Base-by-base conservation (phyloP, 2,113 vertebrate genomes). In the Chrysochloris asiatica region DNA sequence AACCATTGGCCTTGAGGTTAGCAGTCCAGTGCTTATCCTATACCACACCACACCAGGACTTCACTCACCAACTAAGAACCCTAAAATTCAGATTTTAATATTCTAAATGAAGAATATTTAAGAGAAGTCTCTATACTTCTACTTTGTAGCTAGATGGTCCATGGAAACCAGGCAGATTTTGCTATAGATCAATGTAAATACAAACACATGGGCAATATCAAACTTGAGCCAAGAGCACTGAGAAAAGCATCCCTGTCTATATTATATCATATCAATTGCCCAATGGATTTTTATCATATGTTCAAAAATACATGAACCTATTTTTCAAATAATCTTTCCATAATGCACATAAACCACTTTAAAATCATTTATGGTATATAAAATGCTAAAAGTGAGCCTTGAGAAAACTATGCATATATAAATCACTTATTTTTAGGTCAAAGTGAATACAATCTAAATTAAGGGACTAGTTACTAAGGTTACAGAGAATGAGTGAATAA, bases 381-480 rank as follows among this genome's bases (percentile, higher is more conserved):
- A 6, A 87, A 79, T 86, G 92, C 33, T 92, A 86, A 92, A 95
- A 86, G 65, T 80, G 83, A 95, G 69, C 38, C 52, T 61, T 65
- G 36, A 87, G 87, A 88, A 95, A 90, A 89, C 45, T 89, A 89
- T 30, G 78, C 83, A 84, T 76, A 95, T 91, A 78, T 59, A 92
- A 48, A 81, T 92, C 13, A 82, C 10, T 92, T 95, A 91, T 94
- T 95, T 94, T 96, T 78, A 93, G 82, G 84, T 63, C 65, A 89
- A 93, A 94, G 83, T 79, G 78, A 59, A 90, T 87, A 92, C 36
- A 89, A 65, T 95, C 92, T 95, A 94, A 95, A 95, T 92, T 91
- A 95, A 93, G 91, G 86, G 45, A 54, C 77, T 89, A 92, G 95
- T 96, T 96, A 94, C 91, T 93, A 95, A 77, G 93, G 92, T 91